These are phyloP conservation scores for Amblyteles armatorius DNA, from an alignment of 2,888 invertebrate species.

Conservation along the genomic window DNA sequence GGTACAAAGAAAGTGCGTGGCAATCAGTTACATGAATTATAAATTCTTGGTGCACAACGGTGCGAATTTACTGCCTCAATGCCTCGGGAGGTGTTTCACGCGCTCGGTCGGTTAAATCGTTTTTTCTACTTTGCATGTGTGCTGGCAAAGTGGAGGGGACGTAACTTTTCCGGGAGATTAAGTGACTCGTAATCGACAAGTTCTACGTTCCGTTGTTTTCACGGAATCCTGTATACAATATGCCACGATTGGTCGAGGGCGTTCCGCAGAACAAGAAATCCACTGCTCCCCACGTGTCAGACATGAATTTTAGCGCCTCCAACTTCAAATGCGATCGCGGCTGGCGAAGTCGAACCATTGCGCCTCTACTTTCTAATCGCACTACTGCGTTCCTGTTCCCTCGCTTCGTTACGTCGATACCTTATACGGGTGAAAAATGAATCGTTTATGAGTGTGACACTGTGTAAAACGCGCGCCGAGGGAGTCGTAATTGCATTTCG, in stretches of 20 bases:
- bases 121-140: conserved; percentile 14
- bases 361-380: conserved; percentile 63
- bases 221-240: not conserved
- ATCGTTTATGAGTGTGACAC: conserved; percentile 52
- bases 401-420: conserved; percentile 42
- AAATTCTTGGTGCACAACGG: conserved; percentile 29
- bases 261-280: conserved; percentile 28
- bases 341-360: conserved; percentile 2
- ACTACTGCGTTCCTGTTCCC: conserved; percentile 22
- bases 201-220: conserved; percentile 22
- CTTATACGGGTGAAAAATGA: conserved; percentile 58
- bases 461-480: conserved; percentile 27
- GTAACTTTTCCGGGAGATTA: not conserved
- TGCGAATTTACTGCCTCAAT: conserved; percentile 39
- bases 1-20: conserved; percentile 25
- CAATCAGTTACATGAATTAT: conserved; percentile 18
- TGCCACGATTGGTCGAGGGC: not conserved
- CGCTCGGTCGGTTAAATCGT: conserved; percentile 13
- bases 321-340: conserved; percentile 32
- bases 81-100: conserved; percentile 30
- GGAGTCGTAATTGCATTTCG: conserved; percentile 42
- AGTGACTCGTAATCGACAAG: conserved; percentile 32
- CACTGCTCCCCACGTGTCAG: conserved; percentile 27
- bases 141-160: not conserved
- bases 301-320: conserved; percentile 65